A percentile compares a stretch with the other conserved stretches of the same genome.
phyloP scores from a whole-genome alignment of 2,888 invertebrate genomes.

The Falcaria lacertinaria region DNA sequence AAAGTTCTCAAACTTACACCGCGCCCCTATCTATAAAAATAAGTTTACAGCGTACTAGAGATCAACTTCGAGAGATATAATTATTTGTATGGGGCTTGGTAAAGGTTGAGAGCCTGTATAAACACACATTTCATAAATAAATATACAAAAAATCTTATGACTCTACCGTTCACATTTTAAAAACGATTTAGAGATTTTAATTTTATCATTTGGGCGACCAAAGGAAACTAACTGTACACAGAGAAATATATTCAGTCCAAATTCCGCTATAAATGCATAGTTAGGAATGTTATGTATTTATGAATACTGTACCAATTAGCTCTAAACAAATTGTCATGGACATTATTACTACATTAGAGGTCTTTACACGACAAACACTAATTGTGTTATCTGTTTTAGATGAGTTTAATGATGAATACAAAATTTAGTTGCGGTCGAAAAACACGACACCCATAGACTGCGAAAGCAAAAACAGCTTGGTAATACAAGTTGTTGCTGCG shows the following conservation, averaged over 20 bases:
- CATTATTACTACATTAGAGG: constrained; percentile 2
- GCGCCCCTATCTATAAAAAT: not conserved
- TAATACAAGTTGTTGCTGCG: too few species aligned
- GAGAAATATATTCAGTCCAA: constrained; percentile 17
- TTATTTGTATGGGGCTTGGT: not conserved
- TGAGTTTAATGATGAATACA: too few species aligned
- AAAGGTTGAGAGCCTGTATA: constrained; percentile 11
- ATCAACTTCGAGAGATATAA: not conserved
- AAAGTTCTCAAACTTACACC: not conserved
- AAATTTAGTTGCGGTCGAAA: too few species aligned
- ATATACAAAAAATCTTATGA: constrained; percentile 49
- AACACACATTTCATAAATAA: constrained; percentile 64
- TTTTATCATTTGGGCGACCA: constrained; percentile 19
- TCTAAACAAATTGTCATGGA: constrained; percentile 27
- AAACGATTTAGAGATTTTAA: constrained; percentile 4
- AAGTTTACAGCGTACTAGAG: not conserved
- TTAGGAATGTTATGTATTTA: constrained; percentile 24
- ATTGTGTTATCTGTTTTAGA: too few species aligned
- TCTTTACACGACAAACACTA: too few species aligned
- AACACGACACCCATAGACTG: too few species aligned
- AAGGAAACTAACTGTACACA: constrained; percentile 22
- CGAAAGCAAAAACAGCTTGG: too few species aligned
- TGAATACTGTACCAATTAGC: constrained; percentile 1
- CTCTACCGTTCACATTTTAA: constrained; percentile 19
- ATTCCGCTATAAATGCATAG: constrained; percentile 23